Evolutionary conservation across 2,888 invertebrate genomes (phyloP), one percentile per base, ranked within the genome.

Genomic region (Agrotis puta): DNA sequence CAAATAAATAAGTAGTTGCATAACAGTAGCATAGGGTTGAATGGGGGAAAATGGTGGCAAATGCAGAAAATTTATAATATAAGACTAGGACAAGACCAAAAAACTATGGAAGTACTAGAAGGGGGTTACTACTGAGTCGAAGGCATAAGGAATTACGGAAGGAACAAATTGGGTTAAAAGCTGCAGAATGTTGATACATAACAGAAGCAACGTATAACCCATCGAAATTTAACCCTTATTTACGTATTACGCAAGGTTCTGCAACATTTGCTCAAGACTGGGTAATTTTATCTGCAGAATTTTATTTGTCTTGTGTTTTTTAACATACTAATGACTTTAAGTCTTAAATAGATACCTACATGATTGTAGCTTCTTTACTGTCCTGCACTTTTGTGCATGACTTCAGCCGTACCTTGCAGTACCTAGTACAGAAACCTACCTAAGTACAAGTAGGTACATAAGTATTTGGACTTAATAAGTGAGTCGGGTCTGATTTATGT

Each of bases 351-450:
- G 39, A n/a, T 39, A 33, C 9, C 33, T 9, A 9, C 7, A 33
- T 33, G 9, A 39, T 39, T 39, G 39, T 33, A 39, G 11, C 16
- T 20, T 18, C 4, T 7, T 39, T 48, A 33, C 4, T 48, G 2
- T 76, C 47, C 45, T 81, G 76, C 56, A 62, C 50, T 62, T 64
- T 68, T 53, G 16, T 70, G 64, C 77, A 81, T 64, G 27, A 18
- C 2, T 57, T 18, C 16, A 51, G 18, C 16, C 39, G 77, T 77
- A 24, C 39, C 77, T 69, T 48, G 69, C 22, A 20, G 57, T 33
- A 22, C 64, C 77, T 58, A 20, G 57, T 39, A 76, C 50, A 56
- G 13, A 6, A 33, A 56, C 13, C 14, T 33, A 13, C 33, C 24
- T 54, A 62, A 18, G 18, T 50, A 22, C 39, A 39, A 11, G 5